Percentiles rank a stretch among this genome's conserved stretches.
Conservation (phyloP, 2,888 invertebrate genomes). For the Tenthredo amoena region DNA sequence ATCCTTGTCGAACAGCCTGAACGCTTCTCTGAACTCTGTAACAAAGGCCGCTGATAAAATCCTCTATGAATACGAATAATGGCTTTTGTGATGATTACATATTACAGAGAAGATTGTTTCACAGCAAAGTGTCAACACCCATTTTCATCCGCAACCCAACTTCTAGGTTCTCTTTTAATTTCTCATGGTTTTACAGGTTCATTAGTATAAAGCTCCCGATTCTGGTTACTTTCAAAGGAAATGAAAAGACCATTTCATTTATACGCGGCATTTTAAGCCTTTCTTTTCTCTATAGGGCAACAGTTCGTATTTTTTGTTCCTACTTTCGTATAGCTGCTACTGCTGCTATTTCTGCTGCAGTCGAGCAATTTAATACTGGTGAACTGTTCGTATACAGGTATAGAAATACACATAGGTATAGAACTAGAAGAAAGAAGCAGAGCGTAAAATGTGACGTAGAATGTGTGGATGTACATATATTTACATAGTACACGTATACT, state of each 20-base stretch:
- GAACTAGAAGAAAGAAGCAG: conserved; percentile 24
- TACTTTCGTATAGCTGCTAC: neutral
- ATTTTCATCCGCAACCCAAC: neutral
- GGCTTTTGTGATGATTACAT: conserved; percentile 1
- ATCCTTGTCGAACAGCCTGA: conserved; percentile 92
- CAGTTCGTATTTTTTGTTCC: neutral
- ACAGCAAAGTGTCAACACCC: neutral
- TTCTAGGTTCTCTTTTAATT: neutral
- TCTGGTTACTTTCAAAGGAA: neutral
- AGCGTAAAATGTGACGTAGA: conserved; percentile 18
- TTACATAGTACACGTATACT: neutral
- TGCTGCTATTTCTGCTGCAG: neutral
- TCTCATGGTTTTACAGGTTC: neutral
- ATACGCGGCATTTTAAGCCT: neutral
- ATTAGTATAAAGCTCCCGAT: neutral
- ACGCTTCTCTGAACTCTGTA: conserved; percentile 91
- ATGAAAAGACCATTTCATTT: neutral
- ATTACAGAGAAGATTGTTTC: conserved; percentile 1
- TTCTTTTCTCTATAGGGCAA: neutral
- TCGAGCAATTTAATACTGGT: neutral
- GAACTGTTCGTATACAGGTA: neutral
- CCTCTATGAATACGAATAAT: conserved; percentile 29
- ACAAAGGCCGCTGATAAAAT: conserved; percentile 58
- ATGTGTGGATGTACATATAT: neutral
- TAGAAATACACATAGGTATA: neutral